Percentiles rank a stretch among this genome's conserved stretches.
Evolutionary conservation across 2,113 vertebrate species (phyloP).

Genomic region (Lutjanus erythropterus): DNA sequence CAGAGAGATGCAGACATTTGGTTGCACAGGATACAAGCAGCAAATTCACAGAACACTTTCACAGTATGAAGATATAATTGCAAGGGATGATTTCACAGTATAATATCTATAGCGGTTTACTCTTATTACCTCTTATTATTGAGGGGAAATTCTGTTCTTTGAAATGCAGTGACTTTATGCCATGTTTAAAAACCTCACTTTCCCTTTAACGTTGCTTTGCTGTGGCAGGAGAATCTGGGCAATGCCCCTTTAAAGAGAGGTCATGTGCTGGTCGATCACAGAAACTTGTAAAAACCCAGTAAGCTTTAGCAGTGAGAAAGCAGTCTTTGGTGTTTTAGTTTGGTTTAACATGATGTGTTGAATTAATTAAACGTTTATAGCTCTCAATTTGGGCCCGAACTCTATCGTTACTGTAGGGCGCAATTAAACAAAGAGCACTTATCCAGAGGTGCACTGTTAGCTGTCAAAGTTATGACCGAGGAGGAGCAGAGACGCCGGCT

Average conservation of each 20-base stretch:
- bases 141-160: no score
- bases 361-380: slow-evolving; percentile 52
- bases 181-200: background rate
- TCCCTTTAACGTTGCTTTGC: background rate
- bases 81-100: no score
- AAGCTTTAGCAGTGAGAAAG: slow-evolving; percentile 19
- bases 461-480: slow-evolving; percentile 44
- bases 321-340: slow-evolving; percentile 39
- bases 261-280: background rate
- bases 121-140: no score
- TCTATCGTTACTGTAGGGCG: slow-evolving; percentile 11
- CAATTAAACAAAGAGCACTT: slow-evolving; percentile 45
- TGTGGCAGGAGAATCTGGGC: background rate
- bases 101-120: no score
- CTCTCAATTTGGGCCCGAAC: slow-evolving; percentile 18
- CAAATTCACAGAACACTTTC: no score
- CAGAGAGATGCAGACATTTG: no score
- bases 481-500: slow-evolving; percentile 8
- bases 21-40: no score
- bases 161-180: no score
- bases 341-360: slow-evolving; percentile 27
- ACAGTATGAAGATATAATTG: no score
- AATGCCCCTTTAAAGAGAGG: slow-evolving; percentile 1
- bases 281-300: slow-evolving; percentile 13
- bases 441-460: slow-evolving; percentile 43